Evolutionary conservation across 2,797 vertebrate species (phyloP), one percentile per base, ranked within the genome.

Genomic region (Gadopsis marmoratus): DNA sequence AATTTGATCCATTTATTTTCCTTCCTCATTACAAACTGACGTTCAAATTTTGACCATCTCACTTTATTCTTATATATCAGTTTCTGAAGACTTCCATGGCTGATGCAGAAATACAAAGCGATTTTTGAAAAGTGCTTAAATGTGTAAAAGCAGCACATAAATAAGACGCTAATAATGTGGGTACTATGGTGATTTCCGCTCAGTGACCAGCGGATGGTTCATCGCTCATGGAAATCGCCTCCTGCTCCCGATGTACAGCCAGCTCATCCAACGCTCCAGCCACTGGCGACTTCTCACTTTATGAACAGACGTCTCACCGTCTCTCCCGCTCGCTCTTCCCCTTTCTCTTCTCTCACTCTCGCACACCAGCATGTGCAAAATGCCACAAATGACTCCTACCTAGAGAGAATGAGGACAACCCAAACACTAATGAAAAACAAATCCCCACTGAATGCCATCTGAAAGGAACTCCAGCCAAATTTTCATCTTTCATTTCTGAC

Each of bases 371-470:
- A 54, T 21, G 21, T 19, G 74, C 58, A 78, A 79, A 88, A 81
- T 23, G 54, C 29, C 43, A 58, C 69, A 83, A 76, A 87, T 78
- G 39, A 69, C 59, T 68, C 60, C 39, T 69, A 45, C 58, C 69
- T 47, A 65, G 70, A 77, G 75, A 1, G 56, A 62, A 6, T 1
- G 45, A 72, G 45, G 19, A 83, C 82, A 88, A 62, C 35, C 41
- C 62, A 69, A 81, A 51, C 79, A 58, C 79, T 86, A 88, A 86
- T 86, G 71, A 86, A 88, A 88, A 85, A 79, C 82, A 88, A 89
- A 91, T 81, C 91, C 82, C 79, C 33, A 1, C 35, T 23, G 66
- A 83, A 80, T 79, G 74, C 62, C 71, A 56, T 76, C 54, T 56
- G 79, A 82, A 58, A 69, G 26, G 4, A 53, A 70, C 55, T 72